Evolutionary conservation across 2,797 vertebrate species (phyloP).

Genomic region (Anomalospiza imberbis): DNA sequence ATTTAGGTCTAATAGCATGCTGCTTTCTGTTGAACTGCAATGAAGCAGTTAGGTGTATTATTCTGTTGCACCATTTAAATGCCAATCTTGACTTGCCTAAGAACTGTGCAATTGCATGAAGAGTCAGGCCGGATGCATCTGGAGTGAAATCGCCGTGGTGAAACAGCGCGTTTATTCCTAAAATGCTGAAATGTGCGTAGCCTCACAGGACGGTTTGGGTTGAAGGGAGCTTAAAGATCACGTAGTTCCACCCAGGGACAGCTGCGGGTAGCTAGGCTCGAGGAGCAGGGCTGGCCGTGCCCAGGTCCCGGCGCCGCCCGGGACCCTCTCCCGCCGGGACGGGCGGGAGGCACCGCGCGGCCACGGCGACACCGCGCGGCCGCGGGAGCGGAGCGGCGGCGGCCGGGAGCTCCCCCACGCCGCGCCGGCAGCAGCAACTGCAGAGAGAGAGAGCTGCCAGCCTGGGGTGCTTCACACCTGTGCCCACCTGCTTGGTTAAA

Average conservation of each 20-base stretch:
- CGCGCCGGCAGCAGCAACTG: not conserved
- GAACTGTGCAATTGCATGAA: not conserved
- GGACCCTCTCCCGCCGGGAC: not conserved
- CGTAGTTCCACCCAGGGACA: rapidly evolving
- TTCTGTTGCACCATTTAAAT: not conserved
- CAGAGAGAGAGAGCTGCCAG: not conserved
- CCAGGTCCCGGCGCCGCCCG: not conserved
- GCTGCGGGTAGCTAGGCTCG: not conserved
- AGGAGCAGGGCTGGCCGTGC: not conserved
- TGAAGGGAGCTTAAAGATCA: rapidly evolving
- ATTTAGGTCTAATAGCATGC: not conserved
- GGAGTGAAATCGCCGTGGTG: not conserved
- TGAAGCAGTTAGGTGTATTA: not conserved
- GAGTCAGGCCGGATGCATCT: not conserved
- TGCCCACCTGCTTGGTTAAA: not conserved
- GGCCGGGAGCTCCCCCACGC: no score
- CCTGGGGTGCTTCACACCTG: not conserved
- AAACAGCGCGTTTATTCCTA: rapidly evolving
- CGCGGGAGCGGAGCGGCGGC: not conserved
- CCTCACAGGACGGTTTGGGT: rapidly evolving
- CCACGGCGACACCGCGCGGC: not conserved
- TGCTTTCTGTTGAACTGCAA: not conserved
- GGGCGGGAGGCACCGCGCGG: not conserved
- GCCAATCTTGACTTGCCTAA: not conserved
- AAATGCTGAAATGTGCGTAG: rapidly evolving